Percentiles rank a stretch among this genome's conserved stretches.
Conservation (phyloP, 2,797 vertebrate species). For the Alcedo atthis region DNA sequence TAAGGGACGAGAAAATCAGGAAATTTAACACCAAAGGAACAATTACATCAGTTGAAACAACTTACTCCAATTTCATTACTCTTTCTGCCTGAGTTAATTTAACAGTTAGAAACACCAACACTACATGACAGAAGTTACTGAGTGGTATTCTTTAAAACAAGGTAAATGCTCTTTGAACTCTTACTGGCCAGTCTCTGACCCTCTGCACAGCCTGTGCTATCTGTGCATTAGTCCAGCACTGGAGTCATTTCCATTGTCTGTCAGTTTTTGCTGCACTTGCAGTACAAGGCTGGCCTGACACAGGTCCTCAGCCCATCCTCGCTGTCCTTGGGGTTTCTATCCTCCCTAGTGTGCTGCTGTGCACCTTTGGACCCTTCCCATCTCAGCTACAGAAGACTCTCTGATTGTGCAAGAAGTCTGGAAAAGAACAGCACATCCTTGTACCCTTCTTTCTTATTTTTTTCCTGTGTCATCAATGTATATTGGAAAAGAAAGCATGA, state of each 20-base stretch:
- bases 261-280: neutral
- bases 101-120: neutral
- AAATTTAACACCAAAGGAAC: slow-evolving; percentile 3
- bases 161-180: neutral
- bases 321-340: neutral
- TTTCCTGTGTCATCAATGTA: neutral
- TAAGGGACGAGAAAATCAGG: slow-evolving; percentile 34
- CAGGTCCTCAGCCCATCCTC: fast-evolving
- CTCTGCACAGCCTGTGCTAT: neutral
- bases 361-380: neutral
- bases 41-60: slow-evolving; percentile 34
- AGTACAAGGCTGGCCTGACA: neutral
- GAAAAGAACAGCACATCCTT: neutral
- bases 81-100: neutral
- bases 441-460: neutral
- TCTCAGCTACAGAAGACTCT: neutral
- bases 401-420: neutral
- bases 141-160: neutral
- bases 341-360: fast-evolving
- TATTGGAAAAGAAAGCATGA: neutral
- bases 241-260: neutral
- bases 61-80: neutral
- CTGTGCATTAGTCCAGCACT: neutral
- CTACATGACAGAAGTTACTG: neutral
- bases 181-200: neutral